A percentile compares a stretch with the other conserved stretches of the same genome.
These are phyloP conservation scores for Aspidapion aeneum DNA, from an alignment of 2,888 invertebrate species.

Conservation along the genomic window DNA sequence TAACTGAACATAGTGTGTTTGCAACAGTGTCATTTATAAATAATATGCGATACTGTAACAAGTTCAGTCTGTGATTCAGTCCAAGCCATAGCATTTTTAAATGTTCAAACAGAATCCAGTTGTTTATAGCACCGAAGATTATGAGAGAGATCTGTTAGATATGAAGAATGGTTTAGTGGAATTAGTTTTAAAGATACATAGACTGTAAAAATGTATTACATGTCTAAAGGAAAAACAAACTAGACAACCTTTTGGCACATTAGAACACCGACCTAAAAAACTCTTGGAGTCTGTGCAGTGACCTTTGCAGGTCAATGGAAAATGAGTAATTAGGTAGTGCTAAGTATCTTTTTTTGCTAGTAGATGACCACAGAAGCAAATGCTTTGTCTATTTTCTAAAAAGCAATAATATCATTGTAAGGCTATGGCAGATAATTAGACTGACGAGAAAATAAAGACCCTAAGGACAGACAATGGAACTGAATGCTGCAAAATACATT, in stretches of 20 bases:
- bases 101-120: too few species aligned
- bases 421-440: conserved; percentile 13
- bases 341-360: conserved; percentile 15
- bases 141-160: conserved; percentile 20
- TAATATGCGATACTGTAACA: conserved; percentile 1
- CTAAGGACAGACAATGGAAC: conserved; percentile 17
- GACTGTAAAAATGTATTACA: conserved; percentile 17
- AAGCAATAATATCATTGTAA: conserved; percentile 20
- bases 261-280: conserved; percentile 22
- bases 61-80: too few species aligned
- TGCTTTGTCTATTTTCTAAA: conserved; percentile 21
- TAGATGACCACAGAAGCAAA: conserved; percentile 18
- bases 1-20: not conserved
- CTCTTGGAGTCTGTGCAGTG: conserved; percentile 22
- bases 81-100: too few species aligned
- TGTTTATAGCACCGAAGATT: conserved; percentile 24
- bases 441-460: conserved; percentile 13
- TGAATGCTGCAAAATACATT: conserved; percentile 6
- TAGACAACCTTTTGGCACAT: conserved; percentile 30
- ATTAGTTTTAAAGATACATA: conserved; percentile 14
- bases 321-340: conserved; percentile 16
- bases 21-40: conserved; percentile 5
- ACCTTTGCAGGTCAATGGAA: conserved; percentile 21
- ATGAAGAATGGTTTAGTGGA: conserved; percentile 24
- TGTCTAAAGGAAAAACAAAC: too few species aligned